Evolutionary conservation across 2,888 invertebrate species (phyloP), one percentile per base, ranked within the genome.

Genomic region (Synergus itoensis): DNA sequence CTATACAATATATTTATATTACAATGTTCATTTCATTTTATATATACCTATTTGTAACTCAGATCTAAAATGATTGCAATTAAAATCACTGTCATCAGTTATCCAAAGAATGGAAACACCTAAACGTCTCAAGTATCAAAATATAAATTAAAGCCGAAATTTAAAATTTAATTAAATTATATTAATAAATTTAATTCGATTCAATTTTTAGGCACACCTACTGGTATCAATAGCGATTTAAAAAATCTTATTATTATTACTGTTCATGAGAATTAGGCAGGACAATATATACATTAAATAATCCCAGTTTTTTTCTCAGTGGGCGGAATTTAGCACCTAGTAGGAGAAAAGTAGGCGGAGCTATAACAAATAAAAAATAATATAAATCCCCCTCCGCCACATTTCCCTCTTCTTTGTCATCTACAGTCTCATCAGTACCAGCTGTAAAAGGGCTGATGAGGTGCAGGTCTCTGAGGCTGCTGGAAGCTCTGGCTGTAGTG

Each of bases 401-500:
- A 67, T 67, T 40, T 4, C n/a, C n/a, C 67, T 67, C 21, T 4
- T 9, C 12, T 40, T 16, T n/a, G 28, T 1, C 21, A 43, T 11
- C 9, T 43, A 18, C 3, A 28, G 28, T 21, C 3, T 43, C 1
- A 76, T 87, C 81, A 88, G 82, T 89, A 90, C 90, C 90, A 91
- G 40, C 85, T 87, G 79, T 90, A 90, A 76, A 90, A 90, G 0
- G 88, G 87, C 77, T 90, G 90, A 81, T 90, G 90, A 0, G 89
- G 86, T 4, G 89, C 79, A 7, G 90, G 86, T 79, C 90, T 86
- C 4, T 88, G 83, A 3, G 90, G 86, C 81, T 92, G 92, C 67
- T 91, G 92, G 76, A 91, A 91, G 36, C 88, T 85, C 36, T 90
- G 90, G 12, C 83, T 83, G 0, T 92, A 91, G 79, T 89, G 90